These are phyloP conservation scores for Sebastes hubbsi DNA, from an alignment of 2,797 vertebrate species.

Conservation along the genomic window DNA sequence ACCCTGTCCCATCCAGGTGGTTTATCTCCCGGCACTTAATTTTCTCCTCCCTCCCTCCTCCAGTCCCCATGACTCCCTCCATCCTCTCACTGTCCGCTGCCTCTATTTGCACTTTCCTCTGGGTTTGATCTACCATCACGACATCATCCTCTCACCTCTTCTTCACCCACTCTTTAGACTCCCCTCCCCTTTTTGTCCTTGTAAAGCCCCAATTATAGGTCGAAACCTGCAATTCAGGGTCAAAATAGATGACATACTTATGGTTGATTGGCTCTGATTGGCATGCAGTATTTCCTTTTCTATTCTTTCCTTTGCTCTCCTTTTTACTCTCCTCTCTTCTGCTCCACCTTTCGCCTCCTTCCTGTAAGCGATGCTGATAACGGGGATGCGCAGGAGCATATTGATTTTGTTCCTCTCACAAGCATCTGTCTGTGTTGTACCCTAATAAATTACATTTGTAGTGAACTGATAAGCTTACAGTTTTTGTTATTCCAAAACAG, in stretches of 20 bases:
- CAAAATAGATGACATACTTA: background rate
- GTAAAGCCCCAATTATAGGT: background rate
- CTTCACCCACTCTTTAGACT: background rate
- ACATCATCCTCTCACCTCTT: background rate
- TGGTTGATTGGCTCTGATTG: background rate
- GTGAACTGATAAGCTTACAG: slow-evolving; percentile 5
- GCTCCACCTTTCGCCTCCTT: background rate
- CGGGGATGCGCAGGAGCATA: slow-evolving; percentile 8
- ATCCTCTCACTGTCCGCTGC: slow-evolving; percentile 17
- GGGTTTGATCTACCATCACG: slow-evolving; percentile 2
- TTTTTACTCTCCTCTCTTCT: background rate
- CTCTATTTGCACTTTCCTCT: slow-evolving; percentile 11
- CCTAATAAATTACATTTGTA: slow-evolving; percentile 18
- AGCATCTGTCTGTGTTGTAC: background rate
- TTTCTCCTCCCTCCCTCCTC: slow-evolving; percentile 6
- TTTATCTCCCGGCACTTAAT: slow-evolving; percentile 54
- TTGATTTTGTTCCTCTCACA: slow-evolving; percentile 32
- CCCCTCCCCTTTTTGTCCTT: slow-evolving; percentile 11
- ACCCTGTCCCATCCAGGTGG: slow-evolving; percentile 56
- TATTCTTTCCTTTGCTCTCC: background rate
- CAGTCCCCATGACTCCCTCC: slow-evolving; percentile 17
- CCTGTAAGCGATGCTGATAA: slow-evolving; percentile 26
- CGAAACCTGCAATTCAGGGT: background rate
- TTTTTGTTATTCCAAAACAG: slow-evolving; percentile 2
- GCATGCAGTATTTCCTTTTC: background rate